Base-by-base conservation (phyloP, 2,113 vertebrate species). In the Ciconia boyciana region DNA sequence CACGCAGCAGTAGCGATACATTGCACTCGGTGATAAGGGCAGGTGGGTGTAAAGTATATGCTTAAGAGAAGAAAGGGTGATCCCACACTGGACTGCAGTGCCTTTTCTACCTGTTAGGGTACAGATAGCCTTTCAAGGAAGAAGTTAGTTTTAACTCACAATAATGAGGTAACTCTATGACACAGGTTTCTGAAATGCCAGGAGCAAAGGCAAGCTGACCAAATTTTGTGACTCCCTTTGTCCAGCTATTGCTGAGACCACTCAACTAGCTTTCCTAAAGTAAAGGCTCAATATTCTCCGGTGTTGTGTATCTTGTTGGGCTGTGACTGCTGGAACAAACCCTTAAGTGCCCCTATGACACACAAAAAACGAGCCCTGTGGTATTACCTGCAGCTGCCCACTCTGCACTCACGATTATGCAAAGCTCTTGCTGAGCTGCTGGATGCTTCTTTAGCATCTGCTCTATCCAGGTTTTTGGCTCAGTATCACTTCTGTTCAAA, bases 131-230 rank as follows among this genome's bases (percentile, higher is more conserved):
- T n/a, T 43, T 16, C 36, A 22, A 18, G 79, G 65, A 25, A 39
- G 24, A 41, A 70, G 17, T 1, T 43, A 60, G 1, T 8, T 55
- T 51, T 6, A 10, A 16, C 44, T 54, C 29, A 6, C 0, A 2
- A 6, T 48, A 46, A 71, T 3, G 58, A 70, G 66, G 41, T 32
- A n/a, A 28, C 16, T 24, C 36, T 39, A 6, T 8, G 43, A 25
- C 5, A 14, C 29, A 24, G 62, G 13, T 64, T n/a, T 55, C 44
- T 17, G 68, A 52, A 65, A 36, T 5, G 51, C 26, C 46, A 34
- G n/a, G 57, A 60, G 68, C 62, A 39, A 49, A 39, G 44, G 12
- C 17, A n/a, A 72, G 58, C 54, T 21, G 68, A 17, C 14, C 14
- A 11, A 43, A 13, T 22, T 36, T 18, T 39, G 66, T 64, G 70